Conservation (phyloP, 2,888 invertebrate species). For the Zonitis immaculata region DNA sequence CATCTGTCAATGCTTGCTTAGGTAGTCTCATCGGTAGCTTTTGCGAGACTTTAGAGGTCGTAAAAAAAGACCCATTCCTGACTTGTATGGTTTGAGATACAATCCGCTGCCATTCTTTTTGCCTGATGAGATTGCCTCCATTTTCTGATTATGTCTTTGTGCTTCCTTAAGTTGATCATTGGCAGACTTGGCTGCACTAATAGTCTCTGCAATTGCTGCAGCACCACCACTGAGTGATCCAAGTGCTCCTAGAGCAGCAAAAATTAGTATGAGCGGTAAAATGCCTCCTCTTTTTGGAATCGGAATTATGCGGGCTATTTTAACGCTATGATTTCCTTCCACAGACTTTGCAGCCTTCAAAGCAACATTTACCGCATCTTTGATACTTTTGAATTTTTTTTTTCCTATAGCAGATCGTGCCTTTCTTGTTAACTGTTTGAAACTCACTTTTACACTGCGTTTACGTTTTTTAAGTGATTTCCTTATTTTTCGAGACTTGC, state of each 20-base stretch:
- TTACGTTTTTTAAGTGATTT: no score
- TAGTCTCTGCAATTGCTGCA: slow-evolving; percentile 38
- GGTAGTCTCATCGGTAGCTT: slow-evolving; percentile 27
- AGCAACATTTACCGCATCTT: slow-evolving; percentile 22
- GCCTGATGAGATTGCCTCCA: slow-evolving; percentile 40
- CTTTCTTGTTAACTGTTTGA: slow-evolving; percentile 1
- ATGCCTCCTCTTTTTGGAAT: slow-evolving; percentile 39
- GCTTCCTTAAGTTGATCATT: slow-evolving; percentile 35
- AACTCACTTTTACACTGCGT: background rate
- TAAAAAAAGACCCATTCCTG: slow-evolving; percentile 17
- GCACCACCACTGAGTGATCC: slow-evolving; percentile 41
- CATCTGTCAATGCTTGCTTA: slow-evolving; percentile 31
- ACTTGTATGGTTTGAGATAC: slow-evolving; percentile 32
- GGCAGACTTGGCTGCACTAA: slow-evolving; percentile 37
- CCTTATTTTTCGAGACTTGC: no score
- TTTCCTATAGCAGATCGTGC: slow-evolving; percentile 3
- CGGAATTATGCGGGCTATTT: slow-evolving; percentile 29
- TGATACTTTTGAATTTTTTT: slow-evolving; percentile 9
- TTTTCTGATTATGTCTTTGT: slow-evolving; percentile 38
- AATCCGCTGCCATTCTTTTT: slow-evolving; percentile 27
- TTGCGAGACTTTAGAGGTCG: slow-evolving; percentile 21
- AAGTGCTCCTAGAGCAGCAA: slow-evolving; percentile 39
- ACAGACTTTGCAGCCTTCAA: slow-evolving; percentile 13
- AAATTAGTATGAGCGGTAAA: slow-evolving; percentile 36
- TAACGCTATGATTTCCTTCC: slow-evolving; percentile 7